Evolutionary conservation across 2,113 vertebrate species (phyloP), one percentile per base, ranked within the genome.

Genomic region (Chionodraco myersi): DNA sequence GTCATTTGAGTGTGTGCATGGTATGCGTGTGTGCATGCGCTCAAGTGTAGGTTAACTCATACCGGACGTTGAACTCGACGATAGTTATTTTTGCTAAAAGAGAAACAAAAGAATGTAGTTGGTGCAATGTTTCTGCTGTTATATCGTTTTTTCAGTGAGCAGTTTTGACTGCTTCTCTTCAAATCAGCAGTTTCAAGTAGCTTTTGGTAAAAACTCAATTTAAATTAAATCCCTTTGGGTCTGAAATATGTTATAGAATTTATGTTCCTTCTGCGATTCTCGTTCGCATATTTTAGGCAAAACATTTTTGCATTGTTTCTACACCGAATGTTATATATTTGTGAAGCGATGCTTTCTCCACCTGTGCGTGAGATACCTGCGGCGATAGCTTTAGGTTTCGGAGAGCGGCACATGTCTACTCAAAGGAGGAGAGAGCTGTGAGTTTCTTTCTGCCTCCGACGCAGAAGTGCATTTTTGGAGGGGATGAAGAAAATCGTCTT

Each of bases 401-500:
- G 53, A 83, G 63, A 79, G 69, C 68, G 71, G 15, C 76, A 4
- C 30, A 30, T 4, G 30, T 23, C 54, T 12, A 62, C 64, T 61
- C 30, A n/a, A 47, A 58, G 2, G 21, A 41, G 54, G 49, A 65
- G 15, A 52, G 21, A 59, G 47, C 62, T 30, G 62, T 70, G 26
- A 53, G 47, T 56, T 86, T 84, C 70, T 83, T 80, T 62, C 75
- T 82, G 76, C 78, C 83, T 30, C 68, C 60, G 45, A 57, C 62
- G 5, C 36, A 89, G 87, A 89, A 74, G 82, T 87, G 53, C 75
- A 82, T 88, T 86, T 92, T 90, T 80, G 86, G 79, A 76, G 75
- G 57, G 49, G 85, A 84, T 69, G 88, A 92, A 92, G 92, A 91
- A 72, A 58, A 77, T 82, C 86, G 51, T 57, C 88, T 86, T 84